Base-by-base conservation (phyloP, 2,888 invertebrate species). In the Tridacna gigas region DNA sequence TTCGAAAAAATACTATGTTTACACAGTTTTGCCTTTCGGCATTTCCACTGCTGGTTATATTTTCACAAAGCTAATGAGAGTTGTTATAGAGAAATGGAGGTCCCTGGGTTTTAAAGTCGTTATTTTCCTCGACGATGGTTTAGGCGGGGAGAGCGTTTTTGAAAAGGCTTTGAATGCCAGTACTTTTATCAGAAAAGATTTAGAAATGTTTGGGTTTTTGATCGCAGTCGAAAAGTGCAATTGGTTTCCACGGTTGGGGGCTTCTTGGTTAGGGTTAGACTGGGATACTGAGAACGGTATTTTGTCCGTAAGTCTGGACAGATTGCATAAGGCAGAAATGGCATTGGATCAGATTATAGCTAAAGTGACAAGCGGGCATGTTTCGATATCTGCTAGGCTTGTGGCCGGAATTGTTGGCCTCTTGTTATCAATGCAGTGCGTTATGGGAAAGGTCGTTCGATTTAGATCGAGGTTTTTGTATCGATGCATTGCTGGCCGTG, bases 31-130 rank as follows among this genome's bases (percentile, higher is more conserved):
- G 0, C 78, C 82, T 12, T 82, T 82, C 28, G 82, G 82, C 18
- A 74, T 82, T 61, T 74, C 74, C 3, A 82, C 82, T 20, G 82
- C 82, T 48, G 74, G 73, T 18, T 69, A 63, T 48, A 78, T 82
- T 28, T 82, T 79, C 61, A 78, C 75, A n/a, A 82, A 80, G 63
- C 60, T 80, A 28, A 65, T 80, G 48, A 37, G 66, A 45, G 63
- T 69, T 18, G 47, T 51, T 45, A 51, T 80, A 18, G 48, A 65
- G 48, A 18, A 66, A 4, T 74, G 26, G 22, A 61, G 74, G 25
- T 60, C 74, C 25, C 18, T 65, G 20, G 79, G 74, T 51, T 18
- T 28, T 7, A 61, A 47, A 25, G 26, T 79, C 12, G 75, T 80
- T 56, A 45, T 80, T 48, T 80, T 80, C 75, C 28, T 80, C 11